These are phyloP conservation scores for Drosophila lacicola DNA, from an alignment of 2,888 invertebrate genomes.

Conservation along the genomic window DNA sequence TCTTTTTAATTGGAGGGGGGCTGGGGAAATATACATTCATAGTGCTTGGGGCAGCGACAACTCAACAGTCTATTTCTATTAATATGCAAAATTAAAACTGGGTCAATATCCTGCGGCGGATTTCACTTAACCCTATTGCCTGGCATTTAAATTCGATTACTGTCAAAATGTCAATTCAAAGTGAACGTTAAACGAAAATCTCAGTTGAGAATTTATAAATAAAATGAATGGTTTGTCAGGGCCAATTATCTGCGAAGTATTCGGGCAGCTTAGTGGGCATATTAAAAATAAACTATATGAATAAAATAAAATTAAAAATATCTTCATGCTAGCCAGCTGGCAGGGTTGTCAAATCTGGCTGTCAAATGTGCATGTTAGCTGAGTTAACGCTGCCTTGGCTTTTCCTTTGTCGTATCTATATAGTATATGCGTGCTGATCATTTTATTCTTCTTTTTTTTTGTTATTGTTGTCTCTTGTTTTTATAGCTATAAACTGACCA, in stretches of 20 bases:
- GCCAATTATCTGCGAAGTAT: background rate
- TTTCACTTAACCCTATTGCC: constrained; percentile 1
- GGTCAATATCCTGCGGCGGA: constrained; percentile 7
- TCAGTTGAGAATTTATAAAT: background rate
- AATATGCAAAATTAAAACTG: constrained; percentile 22
- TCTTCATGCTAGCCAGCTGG: background rate
- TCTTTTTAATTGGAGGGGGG: background rate
- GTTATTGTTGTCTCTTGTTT: background rate
- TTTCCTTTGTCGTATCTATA: background rate
- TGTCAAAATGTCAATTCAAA: constrained; percentile 22
- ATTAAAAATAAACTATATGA: background rate
- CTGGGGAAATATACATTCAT: constrained; percentile 3
- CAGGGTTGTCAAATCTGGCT: background rate
- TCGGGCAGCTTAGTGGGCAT: background rate
- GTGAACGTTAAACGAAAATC: background rate
- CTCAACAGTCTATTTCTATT: constrained; percentile 5
- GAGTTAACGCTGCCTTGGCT: constrained; percentile 20
- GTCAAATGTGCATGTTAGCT: background rate
- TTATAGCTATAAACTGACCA: constrained; percentile 35
- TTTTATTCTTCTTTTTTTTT: background rate
- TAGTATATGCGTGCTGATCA: constrained; percentile 15
- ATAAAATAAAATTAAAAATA: background rate
- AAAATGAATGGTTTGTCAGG: no score
- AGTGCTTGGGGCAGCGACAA: constrained; percentile 13
- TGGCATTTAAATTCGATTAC: constrained; percentile 8